Base-by-base conservation (phyloP, 1,140 invertebrate species). In the Caenorhabditis inopinata region DNA sequence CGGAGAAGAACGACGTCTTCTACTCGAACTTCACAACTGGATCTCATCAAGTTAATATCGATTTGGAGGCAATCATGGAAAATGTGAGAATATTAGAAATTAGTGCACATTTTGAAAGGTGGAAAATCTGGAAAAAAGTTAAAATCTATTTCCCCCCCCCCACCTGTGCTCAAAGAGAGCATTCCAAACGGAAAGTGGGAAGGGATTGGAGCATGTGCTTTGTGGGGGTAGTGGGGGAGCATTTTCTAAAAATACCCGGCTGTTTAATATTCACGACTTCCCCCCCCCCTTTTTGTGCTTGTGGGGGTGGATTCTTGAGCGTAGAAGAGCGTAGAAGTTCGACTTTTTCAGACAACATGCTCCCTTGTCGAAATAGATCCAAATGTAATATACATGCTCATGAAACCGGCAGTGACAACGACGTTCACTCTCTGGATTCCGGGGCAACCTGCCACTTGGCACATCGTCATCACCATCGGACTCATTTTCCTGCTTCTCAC, bases 351-450 rank as follows among this genome's bases (percentile, higher is more conserved):
- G 58, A 68, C 58, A 35, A 68, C 32, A 4, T 68, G 58, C n/a
- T 38, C 58, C 32, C 32, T 68, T 0, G 32, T 16, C 9, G 58
- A 68, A 68, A 68, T 68, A 23, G 32, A 68, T 21, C 58, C 58
- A 38, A 16, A 29, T 6, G 23, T 32, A n/a, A 18, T 68, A 1
- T 68, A 68, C 58, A 68, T 68, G 58, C 21, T 42, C n/a, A 23
- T 68, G 16, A 68, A 68, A 38, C n/a, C 58, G 0, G 18, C 29
- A 2, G 7, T 9, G 12, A 38, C 32, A 11, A 38, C 32, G 32
- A 68, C 16, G 1, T 68, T 68, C 18, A 68, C 11, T 38, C 58
- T 68, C n/a, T 68, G 58, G 58, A 68, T 68, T 38, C 58, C 58
- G 9, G 58, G 58, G 38, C 0, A 38, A 21, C 18, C 38, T 21